Evolutionary conservation across 1,140 invertebrate species (phyloP), one percentile per base, ranked within the genome.

Genomic region (Ostrea edulis): DNA sequence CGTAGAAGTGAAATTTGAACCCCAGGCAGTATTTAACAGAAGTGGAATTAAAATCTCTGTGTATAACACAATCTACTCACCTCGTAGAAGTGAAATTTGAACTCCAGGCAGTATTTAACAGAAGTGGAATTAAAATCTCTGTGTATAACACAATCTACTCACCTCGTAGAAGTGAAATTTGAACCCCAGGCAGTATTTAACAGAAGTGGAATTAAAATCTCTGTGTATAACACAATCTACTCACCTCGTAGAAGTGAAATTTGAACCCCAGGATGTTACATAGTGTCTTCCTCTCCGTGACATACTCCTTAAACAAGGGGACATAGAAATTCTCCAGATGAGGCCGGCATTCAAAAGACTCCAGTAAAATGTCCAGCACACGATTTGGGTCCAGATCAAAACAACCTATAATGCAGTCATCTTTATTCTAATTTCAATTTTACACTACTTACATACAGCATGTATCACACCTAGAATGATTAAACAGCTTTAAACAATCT

Each of bases 371-470:
- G 94, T 99, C 99, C 88, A 99, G 95, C 0, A 99, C 98, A 93
- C 99, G 96, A 95, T 99, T 99, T 25, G 99, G 99, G 95, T 99
- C 99, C 92, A 99, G 96, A 96, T 99, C 99, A 94, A 99, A 99
- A 95, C 98, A 99, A 93, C 99, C 98, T 98, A 94, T 85, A 96
- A 95, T 44, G 1, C 35, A 44, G 5, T 44, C 35, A 44, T 5
- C 5, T 44, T 44, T 44, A 44, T 5, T 44, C n/a, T n/a, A n/a
- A n/a, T 44, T 44, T 5, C 35, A 44, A 44, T 44, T 44, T 5
- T 44, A 44, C 35, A 44, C 5, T 44, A 1, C 35, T 44, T 2
- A 44, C 1, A 44, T 44, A 44, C n/a, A n/a, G n/a, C n/a, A n/a
- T 44, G 1, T 44, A 44, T 44, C 35, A 5, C 5, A 2, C 35